Conservation (phyloP, 2,888 invertebrate species). For the Machimus atricapillus region DNA sequence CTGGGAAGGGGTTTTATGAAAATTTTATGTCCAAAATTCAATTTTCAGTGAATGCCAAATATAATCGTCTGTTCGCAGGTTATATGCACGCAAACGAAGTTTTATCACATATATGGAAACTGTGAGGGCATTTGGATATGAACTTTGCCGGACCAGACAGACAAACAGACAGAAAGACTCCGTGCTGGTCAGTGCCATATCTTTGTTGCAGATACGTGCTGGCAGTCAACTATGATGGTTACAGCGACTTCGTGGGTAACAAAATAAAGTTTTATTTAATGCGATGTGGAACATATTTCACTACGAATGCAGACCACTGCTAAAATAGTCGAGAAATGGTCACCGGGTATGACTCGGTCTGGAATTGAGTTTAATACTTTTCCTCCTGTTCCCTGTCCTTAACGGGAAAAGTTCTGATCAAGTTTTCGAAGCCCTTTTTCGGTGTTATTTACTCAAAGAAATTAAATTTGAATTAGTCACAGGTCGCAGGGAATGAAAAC, state of each 20-base stretch:
- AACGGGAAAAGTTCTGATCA: background rate
- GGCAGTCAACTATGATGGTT: background rate
- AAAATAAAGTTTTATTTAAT: background rate
- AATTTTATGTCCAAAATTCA: constrained; percentile 43
- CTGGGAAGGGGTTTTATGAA: constrained; percentile 39
- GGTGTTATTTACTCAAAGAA: background rate
- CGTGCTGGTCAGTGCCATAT: background rate
- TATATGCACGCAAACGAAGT: background rate
- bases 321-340: background rate
- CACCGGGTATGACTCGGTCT: background rate
- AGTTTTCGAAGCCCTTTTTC: background rate
- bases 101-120: background rate
- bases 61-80: background rate
- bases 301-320: background rate
- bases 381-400: background rate
- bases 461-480: background rate
- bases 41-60: constrained; percentile 43
- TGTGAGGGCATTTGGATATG: background rate
- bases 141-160: background rate
- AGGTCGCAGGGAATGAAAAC: background rate
- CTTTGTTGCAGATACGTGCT: background rate
- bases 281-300: background rate
- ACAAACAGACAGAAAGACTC: background rate
- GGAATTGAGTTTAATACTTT: background rate
- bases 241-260: background rate